These are phyloP conservation scores for Ptychochromis oligacanthus DNA, from an alignment of 2,113 vertebrate species.

Conservation along the genomic window DNA sequence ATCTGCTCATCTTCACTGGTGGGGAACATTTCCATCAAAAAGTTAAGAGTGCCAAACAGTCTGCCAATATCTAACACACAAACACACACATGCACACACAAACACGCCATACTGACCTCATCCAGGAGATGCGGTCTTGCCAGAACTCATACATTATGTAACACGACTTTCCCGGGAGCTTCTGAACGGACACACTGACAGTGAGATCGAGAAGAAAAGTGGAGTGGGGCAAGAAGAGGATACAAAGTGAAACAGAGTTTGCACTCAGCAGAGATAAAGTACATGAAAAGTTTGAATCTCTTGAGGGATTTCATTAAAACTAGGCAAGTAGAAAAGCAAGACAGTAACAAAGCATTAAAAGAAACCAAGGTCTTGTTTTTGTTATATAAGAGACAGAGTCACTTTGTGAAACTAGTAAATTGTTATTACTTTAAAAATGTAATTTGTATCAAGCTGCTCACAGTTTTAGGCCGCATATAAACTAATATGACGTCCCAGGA, in stretches of 20 bases:
- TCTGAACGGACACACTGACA: conserved; percentile 88
- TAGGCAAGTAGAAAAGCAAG: neutral
- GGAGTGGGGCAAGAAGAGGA: conserved; percentile 32
- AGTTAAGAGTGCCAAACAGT: conserved; percentile 61
- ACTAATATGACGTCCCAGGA: neutral
- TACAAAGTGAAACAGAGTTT: conserved; percentile 20
- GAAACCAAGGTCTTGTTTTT: neutral
- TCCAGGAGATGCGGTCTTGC: conserved; percentile 93
- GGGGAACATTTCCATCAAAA: conserved; percentile 66
- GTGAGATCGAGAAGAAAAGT: conserved; percentile 35
- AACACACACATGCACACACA: conserved; percentile 42
- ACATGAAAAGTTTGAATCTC: conserved; percentile 6
- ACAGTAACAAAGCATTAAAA: conserved; percentile 4
- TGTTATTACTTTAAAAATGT: neutral
- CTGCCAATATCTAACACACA: conserved; percentile 57
- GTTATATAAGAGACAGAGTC: fast-evolving
- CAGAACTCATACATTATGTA: conserved; percentile 95
- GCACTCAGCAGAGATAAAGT: neutral
- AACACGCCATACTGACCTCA: conserved; percentile 82
- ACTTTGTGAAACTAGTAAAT: neutral
- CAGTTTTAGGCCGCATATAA: conserved; percentile 5
- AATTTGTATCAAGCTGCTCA: neutral
- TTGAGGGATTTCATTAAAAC: conserved; percentile 6
- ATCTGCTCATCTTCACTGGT: conserved; percentile 70
- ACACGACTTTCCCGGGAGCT: conserved; percentile 84